Percentiles rank a stretch among this genome's conserved stretches.
Evolutionary conservation across 2,113 vertebrate species (phyloP).

Genomic region (Platycercus adscitus): DNA sequence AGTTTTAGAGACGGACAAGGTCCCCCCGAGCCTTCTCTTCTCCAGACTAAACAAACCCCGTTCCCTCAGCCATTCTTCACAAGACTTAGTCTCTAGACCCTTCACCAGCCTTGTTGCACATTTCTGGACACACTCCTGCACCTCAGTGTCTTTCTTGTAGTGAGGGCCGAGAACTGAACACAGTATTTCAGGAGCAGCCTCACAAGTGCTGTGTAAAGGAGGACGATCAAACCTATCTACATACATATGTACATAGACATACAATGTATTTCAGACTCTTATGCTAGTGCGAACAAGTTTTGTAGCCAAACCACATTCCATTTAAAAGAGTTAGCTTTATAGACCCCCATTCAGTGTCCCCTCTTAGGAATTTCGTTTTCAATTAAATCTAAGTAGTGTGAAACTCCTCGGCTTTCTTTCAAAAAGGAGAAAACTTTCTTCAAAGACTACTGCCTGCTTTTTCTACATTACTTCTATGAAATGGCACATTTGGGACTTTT

Average conservation of each 20-base stretch:
- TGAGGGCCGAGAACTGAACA: neutral
- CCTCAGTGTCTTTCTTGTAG: neutral
- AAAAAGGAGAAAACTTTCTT: neutral
- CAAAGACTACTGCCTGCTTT: neutral
- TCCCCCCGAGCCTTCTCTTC: neutral
- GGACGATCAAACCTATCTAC: neutral
- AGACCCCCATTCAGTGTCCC: neutral
- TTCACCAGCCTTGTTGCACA: neutral
- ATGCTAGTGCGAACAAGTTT: conserved; percentile 32
- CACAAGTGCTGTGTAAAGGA: neutral
- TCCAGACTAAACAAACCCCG: neutral
- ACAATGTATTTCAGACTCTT: neutral
- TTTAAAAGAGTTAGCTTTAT: neutral
- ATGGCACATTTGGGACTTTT: neutral
- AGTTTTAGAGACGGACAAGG: neutral
- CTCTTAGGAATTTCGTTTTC: neutral
- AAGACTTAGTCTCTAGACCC: neutral
- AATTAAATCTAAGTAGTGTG: neutral
- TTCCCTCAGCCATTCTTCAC: neutral
- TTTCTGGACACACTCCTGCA: neutral
- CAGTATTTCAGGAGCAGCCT: neutral
- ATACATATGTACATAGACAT: neutral
- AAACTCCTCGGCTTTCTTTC: neutral
- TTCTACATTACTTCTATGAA: neutral
- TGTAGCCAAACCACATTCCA: conserved; percentile 48